These are phyloP conservation scores for Oplegnathus fasciatus DNA, from an alignment of 2,113 vertebrate species.

Conservation along the genomic window DNA sequence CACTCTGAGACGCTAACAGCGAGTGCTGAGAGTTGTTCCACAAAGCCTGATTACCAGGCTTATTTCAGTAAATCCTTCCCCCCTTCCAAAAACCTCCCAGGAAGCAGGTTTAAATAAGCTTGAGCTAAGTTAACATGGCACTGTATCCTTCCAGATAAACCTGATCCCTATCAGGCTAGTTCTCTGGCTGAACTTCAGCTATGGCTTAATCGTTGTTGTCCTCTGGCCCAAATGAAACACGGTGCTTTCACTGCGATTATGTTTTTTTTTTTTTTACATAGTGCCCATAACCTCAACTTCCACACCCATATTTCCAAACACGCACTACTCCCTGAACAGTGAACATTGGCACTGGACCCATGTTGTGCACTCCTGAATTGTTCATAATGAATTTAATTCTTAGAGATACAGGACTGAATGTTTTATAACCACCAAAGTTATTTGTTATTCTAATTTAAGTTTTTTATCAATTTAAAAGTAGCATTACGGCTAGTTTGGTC, in stretches of 20 bases:
- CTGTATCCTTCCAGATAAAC: background rate
- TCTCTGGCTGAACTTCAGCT: background rate
- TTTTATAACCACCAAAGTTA: background rate
- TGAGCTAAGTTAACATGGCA: background rate
- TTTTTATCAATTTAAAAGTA: background rate
- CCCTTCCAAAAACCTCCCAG: background rate
- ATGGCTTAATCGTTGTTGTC: background rate
- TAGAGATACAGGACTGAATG: background rate
- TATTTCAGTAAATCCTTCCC: background rate
- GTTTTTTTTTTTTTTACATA: too few species aligned
- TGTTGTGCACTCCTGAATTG: background rate
- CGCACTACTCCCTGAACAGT: background rate
- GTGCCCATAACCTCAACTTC: too few species aligned
- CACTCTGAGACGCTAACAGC: background rate
- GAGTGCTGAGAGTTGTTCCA: background rate
- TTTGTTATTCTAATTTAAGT: background rate
- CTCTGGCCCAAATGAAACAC: background rate
- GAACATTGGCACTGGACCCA: background rate
- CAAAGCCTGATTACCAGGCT: background rate
- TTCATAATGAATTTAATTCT: background rate
- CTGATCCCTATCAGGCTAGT: background rate
- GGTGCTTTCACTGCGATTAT: background rate
- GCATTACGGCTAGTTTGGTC: background rate
- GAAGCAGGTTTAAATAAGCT: background rate
- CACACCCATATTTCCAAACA: background rate